These are phyloP conservation scores for human (Homo sapiens) DNA, from an alignment of 2,113 vertebrate species.

Conservation along the genomic window DNA sequence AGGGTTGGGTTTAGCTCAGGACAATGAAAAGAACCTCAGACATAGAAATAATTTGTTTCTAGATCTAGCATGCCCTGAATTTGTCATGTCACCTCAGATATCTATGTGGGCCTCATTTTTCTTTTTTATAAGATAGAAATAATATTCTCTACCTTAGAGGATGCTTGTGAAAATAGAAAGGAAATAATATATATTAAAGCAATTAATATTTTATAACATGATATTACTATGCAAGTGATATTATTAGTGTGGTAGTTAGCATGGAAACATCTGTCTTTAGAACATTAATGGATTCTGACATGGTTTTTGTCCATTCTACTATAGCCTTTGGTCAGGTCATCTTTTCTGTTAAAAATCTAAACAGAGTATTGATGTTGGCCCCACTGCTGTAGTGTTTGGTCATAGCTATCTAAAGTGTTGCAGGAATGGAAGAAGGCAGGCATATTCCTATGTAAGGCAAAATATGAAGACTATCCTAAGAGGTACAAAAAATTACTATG, in stretches of 20 bases:
- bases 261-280: not conserved
- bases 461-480: not conserved
- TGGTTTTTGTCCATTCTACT: not conserved
- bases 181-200: slow-evolving; percentile 19
- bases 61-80: not conserved
- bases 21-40: not conserved
- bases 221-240: not conserved
- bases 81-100: not conserved
- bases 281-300: not conserved
- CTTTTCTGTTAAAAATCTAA: not conserved
- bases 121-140: slow-evolving; percentile 28
- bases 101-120: not conserved
- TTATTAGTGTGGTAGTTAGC: not conserved
- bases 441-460: not conserved
- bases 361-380: not conserved
- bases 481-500: not conserved
- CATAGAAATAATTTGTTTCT: not conserved
- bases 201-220: slow-evolving; percentile 22
- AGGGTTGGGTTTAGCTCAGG: not conserved
- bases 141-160: not conserved
- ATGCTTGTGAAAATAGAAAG: slow-evolving; percentile 42
- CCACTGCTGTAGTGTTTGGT: not conserved
- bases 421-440: not conserved
- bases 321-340: not conserved
- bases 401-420: slow-evolving; percentile 1